Conservation (phyloP, 2,113 vertebrate species). For the Nicator chloris region DNA sequence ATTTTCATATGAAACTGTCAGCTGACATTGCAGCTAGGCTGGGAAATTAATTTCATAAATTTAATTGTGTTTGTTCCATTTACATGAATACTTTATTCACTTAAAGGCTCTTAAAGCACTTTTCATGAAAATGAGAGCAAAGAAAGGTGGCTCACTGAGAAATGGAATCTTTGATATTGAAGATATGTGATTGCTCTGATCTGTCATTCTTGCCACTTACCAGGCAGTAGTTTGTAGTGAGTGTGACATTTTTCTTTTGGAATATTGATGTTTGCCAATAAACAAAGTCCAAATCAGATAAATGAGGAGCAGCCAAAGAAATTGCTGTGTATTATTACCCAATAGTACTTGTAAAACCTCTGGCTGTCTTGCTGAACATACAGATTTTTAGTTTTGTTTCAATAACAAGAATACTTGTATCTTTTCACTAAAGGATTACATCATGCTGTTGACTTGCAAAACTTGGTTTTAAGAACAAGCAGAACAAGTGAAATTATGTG, state of each 20-base stretch:
- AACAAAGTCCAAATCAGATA: neutral
- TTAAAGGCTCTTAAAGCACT: conserved; percentile 10
- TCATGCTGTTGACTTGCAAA: neutral
- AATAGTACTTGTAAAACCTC: neutral
- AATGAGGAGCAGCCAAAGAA: neutral
- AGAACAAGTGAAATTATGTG: neutral
- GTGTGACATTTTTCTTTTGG: neutral
- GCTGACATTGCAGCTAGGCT: conserved; percentile 11
- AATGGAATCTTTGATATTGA: neutral
- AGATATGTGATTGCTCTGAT: neutral
- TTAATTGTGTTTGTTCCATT: conserved; percentile 26
- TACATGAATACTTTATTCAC: conserved; percentile 29
- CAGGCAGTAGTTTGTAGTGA: neutral
- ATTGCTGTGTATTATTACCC: neutral
- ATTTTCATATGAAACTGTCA: conserved; percentile 44
- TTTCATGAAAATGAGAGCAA: neutral
- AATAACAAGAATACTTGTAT: neutral
- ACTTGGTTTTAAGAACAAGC: neutral
- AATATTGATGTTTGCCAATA: neutral
- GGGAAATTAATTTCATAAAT: conserved; percentile 19
- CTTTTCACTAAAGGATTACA: neutral
- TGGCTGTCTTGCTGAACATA: neutral
- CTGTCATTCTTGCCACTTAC: neutral
- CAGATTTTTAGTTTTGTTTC: neutral
- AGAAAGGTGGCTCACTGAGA: neutral